phyloP scores from a whole-genome alignment of 2,113 vertebrate genomes.

The Sinocyclocheilus anophthalmus region DNA sequence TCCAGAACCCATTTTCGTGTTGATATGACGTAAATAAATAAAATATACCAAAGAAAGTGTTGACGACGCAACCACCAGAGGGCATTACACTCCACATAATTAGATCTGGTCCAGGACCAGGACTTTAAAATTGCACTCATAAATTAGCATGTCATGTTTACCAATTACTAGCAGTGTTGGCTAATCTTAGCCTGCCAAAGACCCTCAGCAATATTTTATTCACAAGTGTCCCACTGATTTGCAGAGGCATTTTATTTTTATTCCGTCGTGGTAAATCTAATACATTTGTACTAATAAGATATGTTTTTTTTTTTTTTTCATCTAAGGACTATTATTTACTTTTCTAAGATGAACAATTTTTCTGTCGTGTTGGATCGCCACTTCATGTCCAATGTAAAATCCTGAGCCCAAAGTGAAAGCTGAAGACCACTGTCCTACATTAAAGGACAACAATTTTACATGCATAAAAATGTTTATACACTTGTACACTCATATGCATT shows the following conservation, averaged over 20 bases:
- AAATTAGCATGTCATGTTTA: constrained; percentile 10
- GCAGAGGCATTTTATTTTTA: background rate
- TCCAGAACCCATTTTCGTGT: background rate
- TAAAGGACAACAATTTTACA: background rate
- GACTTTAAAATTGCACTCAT: background rate
- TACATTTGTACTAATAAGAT: background rate
- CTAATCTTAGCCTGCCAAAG: background rate
- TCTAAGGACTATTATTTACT: background rate
- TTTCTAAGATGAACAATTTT: background rate
- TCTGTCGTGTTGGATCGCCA: background rate
- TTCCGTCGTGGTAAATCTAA: background rate
- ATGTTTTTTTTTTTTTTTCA: too few relatives aligned
- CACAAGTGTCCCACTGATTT: background rate
- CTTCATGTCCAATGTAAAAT: background rate
- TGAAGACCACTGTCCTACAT: background rate
- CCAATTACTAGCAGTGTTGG: background rate
- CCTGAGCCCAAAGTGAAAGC: background rate
- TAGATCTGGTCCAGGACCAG: background rate
- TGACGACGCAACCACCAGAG: background rate
- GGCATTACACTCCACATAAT: background rate
- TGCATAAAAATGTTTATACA: background rate
- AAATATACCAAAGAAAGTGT: too few relatives aligned
- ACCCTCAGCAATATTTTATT: background rate
- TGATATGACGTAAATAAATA: too few relatives aligned
- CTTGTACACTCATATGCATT: background rate